Base-by-base conservation (phyloP, 2,888 invertebrate species). In the Strigamia maritima region DNA sequence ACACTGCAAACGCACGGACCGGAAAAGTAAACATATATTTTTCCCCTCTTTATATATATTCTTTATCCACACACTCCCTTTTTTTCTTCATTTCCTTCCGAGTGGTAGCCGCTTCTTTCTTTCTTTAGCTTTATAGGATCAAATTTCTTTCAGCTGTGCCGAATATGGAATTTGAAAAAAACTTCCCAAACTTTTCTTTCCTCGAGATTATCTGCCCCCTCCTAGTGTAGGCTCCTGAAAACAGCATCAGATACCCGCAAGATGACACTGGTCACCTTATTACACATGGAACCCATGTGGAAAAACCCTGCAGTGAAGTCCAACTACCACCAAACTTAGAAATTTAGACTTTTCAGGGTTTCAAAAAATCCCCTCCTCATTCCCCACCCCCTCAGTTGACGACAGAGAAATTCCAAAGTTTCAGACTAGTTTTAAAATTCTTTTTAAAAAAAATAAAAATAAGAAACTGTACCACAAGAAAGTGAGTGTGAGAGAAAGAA, bases 151-250 rank as follows among this genome's bases (percentile, higher is more conserved):
- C 60, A 60, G 60, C 60, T 60, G 60, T 60, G 60, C 24, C 60
- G 60, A 60, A 60, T 60, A 24, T 60, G 60, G 24, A n/a, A 60
- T 60, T 60, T 60, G 60, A 60, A 60, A 60, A 60, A 60, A 60
- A 60, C 60, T 44, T 44, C 60, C 19, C 19, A 60, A 60, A 60
- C 60, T 60, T 60, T 60, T 60, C 49, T 49, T 49, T 49, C n/a
- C n/a, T 2, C 2, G 3, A n/a, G 14, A n/a, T 49, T n/a, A 49
- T 49, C 49, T 49, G 16, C 8, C 14, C 40, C 49, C 49, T 10
- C n/a, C 10, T 10, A 2, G 2, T 6, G 31, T 31, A 6, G 31
- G 31, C 31, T 2, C 31, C 6, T 31, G 31, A 44, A 44, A 10
- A 10, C 40, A 44, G 60, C 60, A 60, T 60, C 60, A 60, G 60